These are phyloP conservation scores for Prostheceraeus crozeri DNA, from an alignment of 2,888 invertebrate species.

Conservation along the genomic window DNA sequence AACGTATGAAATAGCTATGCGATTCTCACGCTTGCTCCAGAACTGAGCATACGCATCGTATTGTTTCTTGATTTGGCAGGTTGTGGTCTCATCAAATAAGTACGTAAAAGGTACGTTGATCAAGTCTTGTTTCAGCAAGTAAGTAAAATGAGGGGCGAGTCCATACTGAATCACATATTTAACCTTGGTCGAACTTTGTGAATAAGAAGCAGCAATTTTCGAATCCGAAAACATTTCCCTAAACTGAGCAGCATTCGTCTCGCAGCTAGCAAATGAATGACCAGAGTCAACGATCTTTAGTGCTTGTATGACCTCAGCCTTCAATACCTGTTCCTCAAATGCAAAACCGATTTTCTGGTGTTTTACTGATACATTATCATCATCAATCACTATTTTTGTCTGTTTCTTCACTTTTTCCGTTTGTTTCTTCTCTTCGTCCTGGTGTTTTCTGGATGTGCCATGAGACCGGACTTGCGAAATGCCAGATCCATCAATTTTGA, in stretches of 20 bases:
- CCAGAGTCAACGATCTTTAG: conserved; percentile 17
- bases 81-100: conserved; percentile 25
- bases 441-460: too few species aligned
- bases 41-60: conserved; percentile 23
- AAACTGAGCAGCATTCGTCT: conserved; percentile 7
- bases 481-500: too few species aligned
- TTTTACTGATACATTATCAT: too few species aligned
- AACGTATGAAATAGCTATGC: conserved; percentile 2
- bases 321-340: too few species aligned
- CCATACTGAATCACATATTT: conserved; percentile 27
- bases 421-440: too few species aligned
- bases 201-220: conserved; percentile 22
- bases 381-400: too few species aligned
- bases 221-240: conserved; percentile 27
- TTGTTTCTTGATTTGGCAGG: conserved; percentile 5
- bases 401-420: too few species aligned
- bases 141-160: neutral
- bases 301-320: conserved; percentile 2
- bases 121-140: conserved; percentile 16
- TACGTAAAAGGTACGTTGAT: conserved; percentile 22
- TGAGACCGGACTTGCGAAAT: too few species aligned
- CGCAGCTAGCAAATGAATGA: conserved; percentile 23
- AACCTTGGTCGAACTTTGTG: conserved; percentile 21
- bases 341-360: too few species aligned
- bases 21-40: conserved; percentile 13